Conservation (phyloP, 2,113 vertebrate species). For the Chlorodrepanis virens region DNA sequence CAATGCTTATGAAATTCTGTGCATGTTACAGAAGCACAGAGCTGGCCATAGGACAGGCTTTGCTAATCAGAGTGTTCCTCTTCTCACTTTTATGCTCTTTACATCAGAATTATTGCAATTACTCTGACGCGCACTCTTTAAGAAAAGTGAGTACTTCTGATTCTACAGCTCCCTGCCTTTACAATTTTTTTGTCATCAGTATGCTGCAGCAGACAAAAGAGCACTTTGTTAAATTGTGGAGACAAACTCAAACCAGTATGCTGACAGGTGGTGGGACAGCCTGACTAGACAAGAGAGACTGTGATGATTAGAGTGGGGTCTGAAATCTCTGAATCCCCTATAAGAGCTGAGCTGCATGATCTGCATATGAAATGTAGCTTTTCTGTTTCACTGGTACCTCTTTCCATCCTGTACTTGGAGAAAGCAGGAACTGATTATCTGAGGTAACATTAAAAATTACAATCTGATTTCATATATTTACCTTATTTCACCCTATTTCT, state of each 20-base stretch:
- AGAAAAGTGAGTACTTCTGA: not conserved
- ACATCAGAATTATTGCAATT: not conserved
- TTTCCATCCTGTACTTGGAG: not conserved
- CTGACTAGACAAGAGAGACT: not conserved
- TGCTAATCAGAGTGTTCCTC: not conserved
- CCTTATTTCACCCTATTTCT: not conserved
- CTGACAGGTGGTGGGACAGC: not conserved
- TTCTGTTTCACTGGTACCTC: not conserved
- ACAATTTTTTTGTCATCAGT: not conserved
- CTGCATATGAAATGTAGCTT: not conserved
- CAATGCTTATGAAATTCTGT: not conserved
- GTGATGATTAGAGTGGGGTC: not conserved
- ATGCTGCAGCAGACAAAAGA: not conserved
- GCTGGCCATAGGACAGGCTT: not conserved
- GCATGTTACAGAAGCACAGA: not conserved
- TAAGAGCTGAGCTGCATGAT: not conserved
- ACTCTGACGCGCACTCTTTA: accelerated
- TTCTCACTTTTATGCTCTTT: not conserved
- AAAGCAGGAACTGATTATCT: not conserved
- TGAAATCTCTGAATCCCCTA: not conserved
- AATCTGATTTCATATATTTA: not conserved
- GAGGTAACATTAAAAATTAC: not conserved
- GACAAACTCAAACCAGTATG: not conserved
- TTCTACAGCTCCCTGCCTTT: not conserved
- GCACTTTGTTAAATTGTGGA: not conserved